A percentile compares a stretch with the other conserved stretches of the same genome.
Evolutionary conservation across 2,888 invertebrate species (phyloP).

Genomic region (Drosophila pullipes): DNA sequence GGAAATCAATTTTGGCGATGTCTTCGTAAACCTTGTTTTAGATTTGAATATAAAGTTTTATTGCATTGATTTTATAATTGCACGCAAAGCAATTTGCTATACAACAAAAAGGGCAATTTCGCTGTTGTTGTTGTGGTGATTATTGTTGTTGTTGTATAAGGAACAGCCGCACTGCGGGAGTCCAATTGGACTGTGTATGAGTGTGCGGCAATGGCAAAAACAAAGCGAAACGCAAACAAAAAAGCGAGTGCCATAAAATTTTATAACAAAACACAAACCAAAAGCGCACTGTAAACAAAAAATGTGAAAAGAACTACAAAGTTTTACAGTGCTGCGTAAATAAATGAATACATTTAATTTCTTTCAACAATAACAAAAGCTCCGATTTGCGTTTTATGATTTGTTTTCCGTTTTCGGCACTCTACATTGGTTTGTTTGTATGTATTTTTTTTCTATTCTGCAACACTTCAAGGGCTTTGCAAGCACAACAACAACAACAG

Average conservation of each 20-base stretch:
- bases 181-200: constrained; percentile 61
- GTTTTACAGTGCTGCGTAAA: constrained; percentile 11
- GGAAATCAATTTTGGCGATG: constrained; percentile 84
- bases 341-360: not conserved
- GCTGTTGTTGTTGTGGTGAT: not conserved
- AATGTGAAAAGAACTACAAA: constrained; percentile 12
- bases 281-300: constrained; percentile 30
- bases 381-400: constrained; percentile 27
- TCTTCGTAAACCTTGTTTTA: constrained; percentile 63
- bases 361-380: constrained; percentile 23
- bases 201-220: constrained; percentile 36
- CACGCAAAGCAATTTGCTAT: not conserved
- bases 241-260: constrained; percentile 31
- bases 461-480: constrained; percentile 65
- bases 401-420: constrained; percentile 43
- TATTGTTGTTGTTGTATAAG: constrained; percentile 5
- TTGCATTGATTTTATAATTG: constrained; percentile 2
- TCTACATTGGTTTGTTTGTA: constrained; percentile 19
- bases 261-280: constrained; percentile 28
- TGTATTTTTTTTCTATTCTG: constrained; percentile 36
- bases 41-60: constrained; percentile 25
- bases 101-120: not conserved
- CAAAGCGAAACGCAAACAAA: constrained; percentile 30
- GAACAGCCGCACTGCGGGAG: constrained; percentile 42
- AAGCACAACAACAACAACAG: constrained; percentile 18